These are phyloP conservation scores for Contarinia nasturtii DNA, from an alignment of 1,140 invertebrate genomes.

Conservation along the genomic window DNA sequence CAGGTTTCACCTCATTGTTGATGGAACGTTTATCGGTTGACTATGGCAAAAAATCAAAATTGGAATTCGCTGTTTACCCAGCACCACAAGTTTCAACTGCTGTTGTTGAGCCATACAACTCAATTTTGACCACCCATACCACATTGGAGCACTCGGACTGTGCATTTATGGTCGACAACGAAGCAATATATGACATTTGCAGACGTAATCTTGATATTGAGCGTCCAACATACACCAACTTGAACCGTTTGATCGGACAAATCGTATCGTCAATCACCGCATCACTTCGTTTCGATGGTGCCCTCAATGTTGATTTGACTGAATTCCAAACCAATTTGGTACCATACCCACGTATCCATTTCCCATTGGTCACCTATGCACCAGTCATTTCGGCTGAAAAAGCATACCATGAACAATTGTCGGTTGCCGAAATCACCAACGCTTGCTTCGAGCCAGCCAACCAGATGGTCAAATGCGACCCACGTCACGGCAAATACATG, in stretches of 20 bases:
- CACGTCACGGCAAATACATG: constrained; percentile 70
- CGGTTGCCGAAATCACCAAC: constrained; percentile 63
- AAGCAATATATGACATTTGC: constrained; percentile 76
- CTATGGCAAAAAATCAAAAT: constrained; percentile 56
- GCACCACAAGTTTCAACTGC: constrained; percentile 54
- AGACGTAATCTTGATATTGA: constrained; percentile 65
- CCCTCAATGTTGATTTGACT: constrained; percentile 70
- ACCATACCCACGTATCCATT: constrained; percentile 58
- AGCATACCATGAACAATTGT: constrained; percentile 55
- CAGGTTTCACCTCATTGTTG: constrained; percentile 57
- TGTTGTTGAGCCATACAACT: constrained; percentile 69
- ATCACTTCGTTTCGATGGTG: constrained; percentile 66
- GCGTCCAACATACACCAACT: constrained; percentile 51
- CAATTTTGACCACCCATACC: constrained; percentile 52
- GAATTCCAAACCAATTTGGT: constrained; percentile 75
- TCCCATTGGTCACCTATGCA: constrained; percentile 59
- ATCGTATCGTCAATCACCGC: constrained; percentile 68
- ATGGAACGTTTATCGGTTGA: constrained; percentile 60
- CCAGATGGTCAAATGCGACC: constrained; percentile 78
- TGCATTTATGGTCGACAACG: constrained; percentile 63
- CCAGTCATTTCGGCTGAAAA: constrained; percentile 67
- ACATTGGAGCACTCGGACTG: constrained; percentile 57
- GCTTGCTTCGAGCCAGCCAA: constrained; percentile 69
- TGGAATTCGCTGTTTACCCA: constrained; percentile 71
- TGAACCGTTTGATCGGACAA: constrained; percentile 57